Conservation (phyloP, 30 jellyfish, hydroid and myxozoan species). For the Hydractinia symbiolongicarpus region DNA sequence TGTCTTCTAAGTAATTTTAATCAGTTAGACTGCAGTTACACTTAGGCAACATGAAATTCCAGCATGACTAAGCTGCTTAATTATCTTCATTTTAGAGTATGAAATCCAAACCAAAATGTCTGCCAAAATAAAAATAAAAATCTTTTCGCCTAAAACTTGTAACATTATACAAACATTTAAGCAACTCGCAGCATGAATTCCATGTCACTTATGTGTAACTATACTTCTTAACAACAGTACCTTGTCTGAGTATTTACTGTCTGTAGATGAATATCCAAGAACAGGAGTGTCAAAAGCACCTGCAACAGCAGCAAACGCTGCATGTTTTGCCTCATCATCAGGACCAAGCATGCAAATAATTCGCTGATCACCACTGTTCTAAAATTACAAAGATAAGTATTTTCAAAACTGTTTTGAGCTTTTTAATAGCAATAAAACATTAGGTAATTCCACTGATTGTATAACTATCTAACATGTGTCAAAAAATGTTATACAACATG, state of each 20-base stretch:
- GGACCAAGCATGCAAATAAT: slow-evolving; percentile 32
- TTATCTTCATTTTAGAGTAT: too few species aligned
- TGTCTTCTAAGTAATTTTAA: too few species aligned
- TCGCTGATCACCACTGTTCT: neutral
- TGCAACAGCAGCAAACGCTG: slow-evolving; percentile 4
- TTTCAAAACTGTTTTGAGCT: too few species aligned
- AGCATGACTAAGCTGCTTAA: too few species aligned
- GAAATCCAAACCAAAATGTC: too few species aligned
- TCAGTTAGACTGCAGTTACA: too few species aligned
- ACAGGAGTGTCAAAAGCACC: slow-evolving; percentile 26
- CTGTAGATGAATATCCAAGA: slow-evolving; percentile 16
- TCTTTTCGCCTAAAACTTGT: neutral
- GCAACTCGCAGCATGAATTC: neutral
- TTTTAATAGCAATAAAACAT: too few species aligned
- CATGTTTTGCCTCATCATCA: slow-evolving; percentile 4
- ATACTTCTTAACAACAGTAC: neutral
- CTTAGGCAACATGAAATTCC: too few species aligned
- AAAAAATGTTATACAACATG: too few species aligned
- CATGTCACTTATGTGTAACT: neutral
- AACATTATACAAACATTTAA: neutral
- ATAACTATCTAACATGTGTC: too few species aligned
- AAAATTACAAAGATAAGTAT: neutral
- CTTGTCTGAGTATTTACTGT: slow-evolving; percentile 21
- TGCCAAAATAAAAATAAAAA: too few species aligned
- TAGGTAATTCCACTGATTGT: too few species aligned